Percentiles rank a stretch among this genome's conserved stretches.
Conservation (phyloP, 2,113 vertebrate genomes). For the Otis tarda region DNA sequence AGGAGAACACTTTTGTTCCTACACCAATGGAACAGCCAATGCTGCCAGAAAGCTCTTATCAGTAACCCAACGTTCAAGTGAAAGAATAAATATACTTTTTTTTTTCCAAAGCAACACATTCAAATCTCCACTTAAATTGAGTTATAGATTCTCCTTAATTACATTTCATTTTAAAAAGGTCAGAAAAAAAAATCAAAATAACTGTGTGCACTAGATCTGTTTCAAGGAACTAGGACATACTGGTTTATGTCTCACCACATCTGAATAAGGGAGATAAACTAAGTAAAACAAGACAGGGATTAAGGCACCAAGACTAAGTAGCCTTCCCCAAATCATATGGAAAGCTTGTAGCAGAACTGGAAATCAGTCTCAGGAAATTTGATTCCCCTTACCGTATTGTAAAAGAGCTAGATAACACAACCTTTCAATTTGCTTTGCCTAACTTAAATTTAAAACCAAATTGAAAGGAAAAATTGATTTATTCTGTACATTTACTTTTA, state of each 20-base stretch:
- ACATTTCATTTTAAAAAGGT: background rate
- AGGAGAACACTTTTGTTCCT: background rate
- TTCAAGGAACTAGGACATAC: background rate
- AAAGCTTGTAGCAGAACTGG: background rate
- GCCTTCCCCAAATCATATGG: background rate
- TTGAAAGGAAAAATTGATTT: background rate
- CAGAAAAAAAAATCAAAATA: background rate
- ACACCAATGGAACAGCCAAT: background rate
- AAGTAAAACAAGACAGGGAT: background rate
- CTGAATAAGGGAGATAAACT: background rate
- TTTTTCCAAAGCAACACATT: background rate
- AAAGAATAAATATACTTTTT: background rate
- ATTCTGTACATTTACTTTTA: background rate
- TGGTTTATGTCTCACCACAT: background rate
- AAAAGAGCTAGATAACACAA: background rate
- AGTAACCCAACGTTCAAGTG: background rate
- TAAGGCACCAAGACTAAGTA: background rate
- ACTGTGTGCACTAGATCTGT: background rate
- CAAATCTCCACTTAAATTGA: background rate
- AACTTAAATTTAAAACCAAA: background rate
- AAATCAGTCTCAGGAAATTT: background rate
- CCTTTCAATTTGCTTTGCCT: background rate
- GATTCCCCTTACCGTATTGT: background rate
- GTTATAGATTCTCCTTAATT: background rate
- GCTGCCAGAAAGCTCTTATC: background rate